Evolutionary conservation across 2,113 vertebrate species (phyloP), one percentile per base, ranked within the genome.

Genomic region (Tauraco erythrolophus): DNA sequence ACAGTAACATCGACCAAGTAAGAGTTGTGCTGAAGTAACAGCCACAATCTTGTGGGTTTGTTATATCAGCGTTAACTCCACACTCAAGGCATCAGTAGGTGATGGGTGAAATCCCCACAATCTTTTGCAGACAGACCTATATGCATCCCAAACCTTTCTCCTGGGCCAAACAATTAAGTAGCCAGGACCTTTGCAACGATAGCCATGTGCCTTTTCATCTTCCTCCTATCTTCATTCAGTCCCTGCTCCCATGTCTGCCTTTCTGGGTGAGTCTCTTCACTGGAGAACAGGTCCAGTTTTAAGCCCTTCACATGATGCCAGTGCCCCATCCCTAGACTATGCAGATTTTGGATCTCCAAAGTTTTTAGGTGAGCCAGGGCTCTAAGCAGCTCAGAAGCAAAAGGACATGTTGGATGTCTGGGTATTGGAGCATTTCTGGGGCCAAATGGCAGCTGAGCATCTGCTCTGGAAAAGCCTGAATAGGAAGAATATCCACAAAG

Each of bases 361-460:
- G 30, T 46, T 48, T 88, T 92, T 53, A 64, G 35, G 41, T 53
- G 14, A 87, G 8, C 7, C 33, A 45, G 4, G 19, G 2, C 56
- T 70, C 33, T 57, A 41, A 43, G 30, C 15, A 57, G 23, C 37
- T 93, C 41, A 48, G 39, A 41, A 81, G 9, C 7, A 37, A 28
- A 45, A 64, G 19, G 71, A 0, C 5, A 2, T 8, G 0, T 24
- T 58, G 35, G 10, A 14, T 60, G 6, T n/a, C 8, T 9, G 28
- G 4, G 10, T 30, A 39, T 84, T 88, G 39, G 56, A 69, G 14
- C 13, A 76, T 37, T 70, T 62, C 31, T 43, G 41, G 19, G 13
- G 24, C 64, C 48, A 72, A 92, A 57, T 6, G 5, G 31, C 24
- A 80, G 27, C 48, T 69, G 46, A 76, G 18, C 15, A 61, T 45